Evolutionary conservation across 2,888 invertebrate genomes (phyloP).

Genomic region (Ryuthela nishihirai): DNA sequence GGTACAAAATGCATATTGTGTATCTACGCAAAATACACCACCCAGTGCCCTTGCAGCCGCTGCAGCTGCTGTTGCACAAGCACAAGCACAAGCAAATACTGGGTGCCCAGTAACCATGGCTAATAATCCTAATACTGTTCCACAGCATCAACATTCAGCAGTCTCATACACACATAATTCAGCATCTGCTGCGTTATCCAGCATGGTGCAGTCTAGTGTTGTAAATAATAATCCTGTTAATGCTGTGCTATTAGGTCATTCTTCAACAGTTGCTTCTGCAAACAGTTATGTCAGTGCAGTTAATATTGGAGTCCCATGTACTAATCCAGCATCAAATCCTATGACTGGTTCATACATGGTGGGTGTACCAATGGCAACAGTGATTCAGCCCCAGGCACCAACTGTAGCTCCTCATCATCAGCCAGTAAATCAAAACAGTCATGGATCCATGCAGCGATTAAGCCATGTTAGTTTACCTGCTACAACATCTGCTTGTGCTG

Average conservation of each 20-base stretch:
- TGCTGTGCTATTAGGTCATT: constrained; percentile 15
- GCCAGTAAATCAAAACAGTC: constrained; percentile 11
- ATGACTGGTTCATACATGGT: constrained; percentile 59
- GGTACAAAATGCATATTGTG: constrained; percentile 31
- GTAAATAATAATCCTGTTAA: constrained; percentile 13
- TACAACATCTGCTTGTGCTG: constrained; percentile 43
- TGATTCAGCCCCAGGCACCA: constrained; percentile 58
- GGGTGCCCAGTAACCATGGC: neutral
- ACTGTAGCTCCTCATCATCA: constrained; percentile 31
- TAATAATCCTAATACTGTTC: neutral
- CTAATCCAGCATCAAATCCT: constrained; percentile 41
- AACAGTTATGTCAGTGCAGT: constrained; percentile 22
- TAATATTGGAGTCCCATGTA: constrained; percentile 30
- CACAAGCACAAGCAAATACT: constrained; percentile 34
- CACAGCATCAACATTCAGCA: constrained; percentile 40
- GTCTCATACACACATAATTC: constrained; percentile 18
- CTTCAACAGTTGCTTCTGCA: constrained; percentile 8
- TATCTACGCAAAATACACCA: constrained; percentile 14
- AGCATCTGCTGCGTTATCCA: constrained; percentile 30
- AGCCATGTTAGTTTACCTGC: constrained; percentile 42
- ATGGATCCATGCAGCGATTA: constrained; percentile 33
- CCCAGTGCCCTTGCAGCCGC: constrained; percentile 40
- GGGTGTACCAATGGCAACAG: constrained; percentile 57
- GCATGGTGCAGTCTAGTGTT: constrained; percentile 15
- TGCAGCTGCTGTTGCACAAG: constrained; percentile 39